Evolutionary conservation across 30 jellyfish, hydroid and myxozoan genomes (phyloP).

Genomic region (Cassiopea xamachana): DNA sequence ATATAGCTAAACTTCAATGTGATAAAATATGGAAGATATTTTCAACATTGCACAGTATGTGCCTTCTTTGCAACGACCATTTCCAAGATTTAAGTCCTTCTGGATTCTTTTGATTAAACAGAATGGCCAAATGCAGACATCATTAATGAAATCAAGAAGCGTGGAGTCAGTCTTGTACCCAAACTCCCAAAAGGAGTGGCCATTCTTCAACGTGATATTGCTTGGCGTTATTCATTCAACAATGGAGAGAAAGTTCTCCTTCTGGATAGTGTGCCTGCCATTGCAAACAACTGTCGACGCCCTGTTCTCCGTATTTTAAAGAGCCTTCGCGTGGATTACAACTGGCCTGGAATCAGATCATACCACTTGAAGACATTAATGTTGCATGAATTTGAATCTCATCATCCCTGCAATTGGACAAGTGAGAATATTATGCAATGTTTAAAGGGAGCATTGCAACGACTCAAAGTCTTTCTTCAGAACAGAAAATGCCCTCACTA

Average conservation of each 20-base stretch:
- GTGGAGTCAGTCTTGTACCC: slow-evolving; percentile 6
- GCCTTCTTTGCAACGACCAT: too few relatives aligned
- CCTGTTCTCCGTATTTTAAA: slow-evolving; percentile 15
- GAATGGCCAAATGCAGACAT: background rate
- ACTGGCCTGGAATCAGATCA: slow-evolving; percentile 20
- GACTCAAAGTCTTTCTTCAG: background rate
- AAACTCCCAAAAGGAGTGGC: background rate
- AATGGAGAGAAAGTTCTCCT: slow-evolving; percentile 9
- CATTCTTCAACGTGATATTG: background rate
- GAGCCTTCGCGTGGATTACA: background rate
- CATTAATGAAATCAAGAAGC: background rate
- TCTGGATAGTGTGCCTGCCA: background rate
- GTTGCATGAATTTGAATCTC: slow-evolving; percentile 25
- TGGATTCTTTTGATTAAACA: background rate
- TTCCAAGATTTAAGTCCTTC: too few relatives aligned
- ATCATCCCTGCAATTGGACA: background rate
- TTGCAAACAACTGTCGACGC: slow-evolving; percentile 13
- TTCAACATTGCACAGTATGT: too few relatives aligned
- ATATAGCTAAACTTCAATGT: too few relatives aligned
- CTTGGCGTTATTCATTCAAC: slow-evolving; percentile 20
- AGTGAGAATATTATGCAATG: background rate
- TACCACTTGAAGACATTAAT: slow-evolving; percentile 25
- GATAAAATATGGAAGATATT: too few relatives aligned
- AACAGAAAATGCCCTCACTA: slow-evolving; percentile 10
- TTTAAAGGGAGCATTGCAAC: background rate